Evolutionary conservation across 2,113 vertebrate species (phyloP), one percentile per base, ranked within the genome.

Genomic region (Gnathonemus echidnorhynchus): DNA sequence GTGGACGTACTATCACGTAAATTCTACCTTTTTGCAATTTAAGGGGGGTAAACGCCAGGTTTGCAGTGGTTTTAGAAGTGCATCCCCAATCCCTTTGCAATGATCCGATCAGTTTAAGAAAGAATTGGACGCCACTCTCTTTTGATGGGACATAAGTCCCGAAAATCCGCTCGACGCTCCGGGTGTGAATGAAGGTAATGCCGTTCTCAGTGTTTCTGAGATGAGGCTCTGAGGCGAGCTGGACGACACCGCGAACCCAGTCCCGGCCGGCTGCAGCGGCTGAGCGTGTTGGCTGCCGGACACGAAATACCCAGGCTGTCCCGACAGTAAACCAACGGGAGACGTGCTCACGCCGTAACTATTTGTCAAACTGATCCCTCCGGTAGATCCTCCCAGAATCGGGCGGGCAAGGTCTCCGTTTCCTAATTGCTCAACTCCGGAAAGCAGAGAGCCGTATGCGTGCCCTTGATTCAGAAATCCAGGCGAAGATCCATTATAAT

Each of bases 101-200:
- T 58, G n/a, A 66, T 27, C 35, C 83, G 89, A 88, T 96, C 95
- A 96, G 95, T 96, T 96, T 92, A 96, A 93, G 93, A 96, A 96
- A 0, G 95, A 93, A 90, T 93, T 95, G 0, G 95, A 92, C 8
- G 94, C 92, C 19, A 95, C 92, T 92, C 95, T 94, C 93, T 96
- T 96, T 74, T 95, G 95, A 84, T 95, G 95, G 91, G 95, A 93
- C 91, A 96, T 84, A 89, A 94, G 93, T 39, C 95, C 95, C 11
- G 94, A 92, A 89, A 96, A 96, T 5, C 93, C 95, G 52, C 92
- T 91, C 74, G 95, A 93, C 66, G 93, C 92, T 2, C 92, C 93
- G 21, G 94, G 92, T 17, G 95, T 92, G 93, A 97, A 96, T 56
- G 94, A 92, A 86, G 93, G 92, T 13, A 95, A 66, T 5, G 95